Base-by-base conservation (phyloP, 2,888 invertebrate species). In the Drosophila eohydei region DNA sequence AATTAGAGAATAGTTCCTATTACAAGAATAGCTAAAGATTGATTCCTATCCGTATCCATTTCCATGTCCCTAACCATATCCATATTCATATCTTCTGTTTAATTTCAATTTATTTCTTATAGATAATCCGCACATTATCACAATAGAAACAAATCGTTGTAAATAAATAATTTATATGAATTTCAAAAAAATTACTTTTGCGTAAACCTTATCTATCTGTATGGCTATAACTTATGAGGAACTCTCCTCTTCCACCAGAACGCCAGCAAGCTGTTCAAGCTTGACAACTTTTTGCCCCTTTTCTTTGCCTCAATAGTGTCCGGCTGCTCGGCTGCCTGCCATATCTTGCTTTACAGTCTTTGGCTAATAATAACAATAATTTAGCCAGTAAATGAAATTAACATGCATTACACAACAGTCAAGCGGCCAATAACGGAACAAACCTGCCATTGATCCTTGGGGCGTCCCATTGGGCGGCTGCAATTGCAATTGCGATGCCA, bases 401-500 rank as follows among this genome's bases (percentile, higher is more conserved):
- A 81, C 89, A 88, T 88, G 81, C 85, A 89, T 78, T 77, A 74
- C 72, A 84, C 69, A 78, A 71, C 70, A 51, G 70, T 61, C 50
- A 60, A 70, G 69, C 74, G 76, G 76, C 72, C 80, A 84, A 84
- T 84, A 87, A 88, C 86, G 80, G 83, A 71, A 86, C 41, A 86
- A 82, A 89, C 89, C 86, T 75, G 88, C 70, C 78, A 76, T 74
- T 83, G 88, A 89, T 88, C 88, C 88, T 83, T 82, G 81, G 88
- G 88, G 79, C 89, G 75, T 84, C 89, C 87, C 88, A 81, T 59
- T 89, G 84, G 89, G 86, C 84, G 66, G 74, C 57, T 57, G 78
- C 71, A 80, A 74, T 74, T 75, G 77, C 54, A 21, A 52, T 52
- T 38, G 54, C 54, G 28, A 28, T 54, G 36, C 34, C 38, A 54